A percentile compares a stretch with the other conserved stretches of the same genome.
Conservation (phyloP, 2,797 vertebrate genomes). For the Triplophysa bombifrons region DNA sequence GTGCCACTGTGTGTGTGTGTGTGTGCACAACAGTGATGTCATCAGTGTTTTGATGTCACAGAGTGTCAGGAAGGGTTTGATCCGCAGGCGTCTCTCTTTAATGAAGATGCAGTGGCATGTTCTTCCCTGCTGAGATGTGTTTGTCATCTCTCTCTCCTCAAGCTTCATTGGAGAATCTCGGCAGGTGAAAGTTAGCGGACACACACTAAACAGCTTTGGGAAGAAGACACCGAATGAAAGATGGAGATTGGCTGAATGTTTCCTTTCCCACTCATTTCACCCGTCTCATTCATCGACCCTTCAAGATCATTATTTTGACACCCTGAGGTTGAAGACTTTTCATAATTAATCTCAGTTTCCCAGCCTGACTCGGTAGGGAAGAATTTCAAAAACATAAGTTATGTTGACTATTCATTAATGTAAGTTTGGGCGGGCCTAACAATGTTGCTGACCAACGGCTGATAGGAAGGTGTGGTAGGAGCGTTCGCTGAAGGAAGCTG, state of each 20-base stretch:
- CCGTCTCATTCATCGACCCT: background rate
- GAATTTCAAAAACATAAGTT: no score
- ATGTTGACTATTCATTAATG: no score
- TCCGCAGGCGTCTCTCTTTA: constrained; percentile 5
- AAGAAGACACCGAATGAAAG: background rate
- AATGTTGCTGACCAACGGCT: no score
- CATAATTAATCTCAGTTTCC: no score
- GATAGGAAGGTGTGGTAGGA: background rate
- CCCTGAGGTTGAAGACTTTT: no score
- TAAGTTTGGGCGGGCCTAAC: no score
- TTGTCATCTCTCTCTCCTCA: background rate
- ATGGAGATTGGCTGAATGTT: background rate
- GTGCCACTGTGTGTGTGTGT: background rate
- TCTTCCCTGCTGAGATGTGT: background rate
- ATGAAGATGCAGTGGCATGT: constrained; percentile 16
- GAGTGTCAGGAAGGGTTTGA: constrained; percentile 7
- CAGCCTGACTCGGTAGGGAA: no score
- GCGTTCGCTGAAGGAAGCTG: no score
- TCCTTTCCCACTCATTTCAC: background rate
- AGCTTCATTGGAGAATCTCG: background rate
- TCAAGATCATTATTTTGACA: background rate
- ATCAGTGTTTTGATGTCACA: constrained; percentile 1
- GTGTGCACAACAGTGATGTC: background rate
- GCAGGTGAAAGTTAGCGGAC: background rate
- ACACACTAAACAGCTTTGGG: background rate